Evolutionary conservation across 2,113 vertebrate genomes (phyloP).

Genomic region (Grallaria varia): DNA sequence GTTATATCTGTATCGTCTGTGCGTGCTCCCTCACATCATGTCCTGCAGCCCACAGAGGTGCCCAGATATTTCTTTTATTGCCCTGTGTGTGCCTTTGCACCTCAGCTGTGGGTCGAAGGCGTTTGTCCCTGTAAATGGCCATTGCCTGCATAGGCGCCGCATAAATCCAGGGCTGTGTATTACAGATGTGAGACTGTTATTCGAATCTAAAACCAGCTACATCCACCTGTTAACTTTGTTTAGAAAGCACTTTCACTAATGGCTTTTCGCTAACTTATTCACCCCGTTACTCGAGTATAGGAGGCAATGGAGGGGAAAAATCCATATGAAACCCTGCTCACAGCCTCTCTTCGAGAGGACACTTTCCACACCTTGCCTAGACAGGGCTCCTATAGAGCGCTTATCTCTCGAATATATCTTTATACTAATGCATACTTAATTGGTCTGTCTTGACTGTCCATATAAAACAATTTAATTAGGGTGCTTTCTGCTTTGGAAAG

Average conservation of each 20-base stretch:
- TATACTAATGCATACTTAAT: constrained; percentile 81
- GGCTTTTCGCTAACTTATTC: constrained; percentile 65
- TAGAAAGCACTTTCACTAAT: constrained; percentile 67
- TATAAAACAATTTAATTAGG: constrained; percentile 85
- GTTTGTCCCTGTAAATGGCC: background rate
- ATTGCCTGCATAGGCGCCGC: background rate
- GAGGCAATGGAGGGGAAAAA: constrained; percentile 57
- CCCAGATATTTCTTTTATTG: background rate
- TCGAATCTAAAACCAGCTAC: constrained; percentile 33
- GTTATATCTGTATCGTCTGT: background rate
- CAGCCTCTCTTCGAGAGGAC: constrained; percentile 37
- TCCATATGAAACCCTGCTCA: constrained; percentile 52
- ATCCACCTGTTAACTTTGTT: constrained; percentile 72
- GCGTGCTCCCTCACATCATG: background rate
- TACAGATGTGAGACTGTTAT: background rate
- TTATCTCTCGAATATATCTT: constrained; percentile 78
- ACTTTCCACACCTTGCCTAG: constrained; percentile 63
- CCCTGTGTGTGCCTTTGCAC: background rate
- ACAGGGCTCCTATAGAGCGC: constrained; percentile 53
- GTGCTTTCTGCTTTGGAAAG: constrained; percentile 75
- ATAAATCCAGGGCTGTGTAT: background rate
- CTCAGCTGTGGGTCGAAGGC: background rate
- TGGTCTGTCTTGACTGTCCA: constrained; percentile 76
- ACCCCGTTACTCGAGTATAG: constrained; percentile 37
- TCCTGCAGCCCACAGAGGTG: background rate